These are phyloP conservation scores for Sparidentex hasta DNA, from an alignment of 2,797 vertebrate genomes.

Conservation along the genomic window DNA sequence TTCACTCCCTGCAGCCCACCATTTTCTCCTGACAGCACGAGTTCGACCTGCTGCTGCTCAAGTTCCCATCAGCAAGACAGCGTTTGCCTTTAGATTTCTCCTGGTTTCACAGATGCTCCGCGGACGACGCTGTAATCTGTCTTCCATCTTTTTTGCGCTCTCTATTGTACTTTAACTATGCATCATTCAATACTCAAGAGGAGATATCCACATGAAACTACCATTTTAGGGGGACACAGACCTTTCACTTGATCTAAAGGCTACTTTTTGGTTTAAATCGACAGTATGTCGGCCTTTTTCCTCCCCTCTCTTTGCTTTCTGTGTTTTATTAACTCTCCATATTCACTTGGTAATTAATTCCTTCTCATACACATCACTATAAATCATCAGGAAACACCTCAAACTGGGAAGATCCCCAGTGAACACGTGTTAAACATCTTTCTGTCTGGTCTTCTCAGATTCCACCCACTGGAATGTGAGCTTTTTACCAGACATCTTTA, in stretches of 20 bases:
- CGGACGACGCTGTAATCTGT: neutral
- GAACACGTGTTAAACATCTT: conserved; percentile 46
- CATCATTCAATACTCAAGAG: neutral
- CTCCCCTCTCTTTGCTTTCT: neutral
- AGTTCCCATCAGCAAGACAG: conserved; percentile 2
- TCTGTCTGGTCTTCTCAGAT: conserved; percentile 23
- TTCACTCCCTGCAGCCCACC: neutral
- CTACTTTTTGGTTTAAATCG: conserved; percentile 11
- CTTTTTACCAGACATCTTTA: conserved; percentile 46
- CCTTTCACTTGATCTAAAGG: neutral
- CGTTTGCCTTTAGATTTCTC: neutral
- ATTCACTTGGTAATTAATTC: conserved; percentile 16
- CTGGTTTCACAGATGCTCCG: neutral
- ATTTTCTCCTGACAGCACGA: neutral
- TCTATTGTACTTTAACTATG: neutral
- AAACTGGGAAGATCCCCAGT: conserved; percentile 4
- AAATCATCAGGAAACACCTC: conserved; percentile 5
- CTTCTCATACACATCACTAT: conserved; percentile 5
- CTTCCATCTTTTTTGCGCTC: neutral
- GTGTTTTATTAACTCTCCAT: neutral
- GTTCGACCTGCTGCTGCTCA: neutral
- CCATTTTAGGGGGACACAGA: neutral
- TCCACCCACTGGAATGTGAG: conserved; percentile 40
- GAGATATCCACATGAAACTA: neutral
- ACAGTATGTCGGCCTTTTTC: neutral